A percentile compares a stretch with the other conserved stretches of the same genome.
phyloP scores from a whole-genome alignment of 2,113 vertebrate species.

The Nansenia antarctica region DNA sequence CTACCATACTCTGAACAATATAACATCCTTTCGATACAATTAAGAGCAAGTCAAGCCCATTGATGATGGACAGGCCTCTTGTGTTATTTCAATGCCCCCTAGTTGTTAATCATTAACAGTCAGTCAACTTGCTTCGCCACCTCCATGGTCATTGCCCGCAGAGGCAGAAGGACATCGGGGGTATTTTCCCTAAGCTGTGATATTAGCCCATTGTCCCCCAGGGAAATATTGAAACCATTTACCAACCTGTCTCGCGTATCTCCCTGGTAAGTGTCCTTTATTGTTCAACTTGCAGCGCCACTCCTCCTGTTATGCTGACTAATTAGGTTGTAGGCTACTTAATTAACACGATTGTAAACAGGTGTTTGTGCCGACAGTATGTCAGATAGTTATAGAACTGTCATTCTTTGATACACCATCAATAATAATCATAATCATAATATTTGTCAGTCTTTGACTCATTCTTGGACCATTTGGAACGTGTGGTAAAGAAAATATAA shows the following conservation, averaged over 20 bases:
- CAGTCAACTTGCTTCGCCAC: slow-evolving; percentile 23
- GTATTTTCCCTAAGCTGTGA: slow-evolving; percentile 7
- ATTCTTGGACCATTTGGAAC: too few species aligned
- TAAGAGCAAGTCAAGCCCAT: background rate
- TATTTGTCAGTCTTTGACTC: too few species aligned
- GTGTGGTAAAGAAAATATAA: too few species aligned
- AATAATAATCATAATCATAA: too few species aligned
- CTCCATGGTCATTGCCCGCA: slow-evolving; percentile 45
- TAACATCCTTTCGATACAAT: background rate
- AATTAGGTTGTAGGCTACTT: background rate
- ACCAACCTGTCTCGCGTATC: background rate
- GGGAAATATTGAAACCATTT: background rate
- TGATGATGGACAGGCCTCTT: too few species aligned
- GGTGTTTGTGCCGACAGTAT: too few species aligned
- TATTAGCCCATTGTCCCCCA: background rate
- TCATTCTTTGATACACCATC: too few species aligned
- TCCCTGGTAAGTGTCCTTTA: background rate
- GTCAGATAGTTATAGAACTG: too few species aligned
- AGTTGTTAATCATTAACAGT: slow-evolving; percentile 59
- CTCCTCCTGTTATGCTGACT: background rate
- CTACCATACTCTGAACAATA: too few species aligned
- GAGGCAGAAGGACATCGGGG: slow-evolving; percentile 14
- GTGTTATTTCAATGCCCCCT: background rate
- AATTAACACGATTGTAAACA: background rate
- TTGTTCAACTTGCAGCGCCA: too few species aligned